phyloP scores from a whole-genome alignment of 1,140 invertebrate genomes.

The Saccostrea cuccullata region DNA sequence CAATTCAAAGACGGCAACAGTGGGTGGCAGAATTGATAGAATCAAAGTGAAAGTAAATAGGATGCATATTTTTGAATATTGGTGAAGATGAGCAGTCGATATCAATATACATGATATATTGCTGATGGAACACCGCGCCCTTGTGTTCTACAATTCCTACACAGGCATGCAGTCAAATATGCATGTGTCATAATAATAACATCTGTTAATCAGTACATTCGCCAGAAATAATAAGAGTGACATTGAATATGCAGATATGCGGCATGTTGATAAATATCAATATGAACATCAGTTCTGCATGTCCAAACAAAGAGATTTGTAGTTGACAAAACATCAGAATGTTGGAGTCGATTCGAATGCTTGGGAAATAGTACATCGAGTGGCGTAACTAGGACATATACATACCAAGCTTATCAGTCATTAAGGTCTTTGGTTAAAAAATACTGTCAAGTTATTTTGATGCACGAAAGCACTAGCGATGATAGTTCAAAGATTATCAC shows the following conservation, averaged over 20 bases:
- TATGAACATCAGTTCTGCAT: not conserved
- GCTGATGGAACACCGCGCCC: not conserved
- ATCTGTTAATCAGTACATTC: not conserved
- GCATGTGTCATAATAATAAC: slow-evolving; percentile 20
- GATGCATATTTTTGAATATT: not conserved
- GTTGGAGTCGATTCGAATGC: not conserved
- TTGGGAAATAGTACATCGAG: not conserved
- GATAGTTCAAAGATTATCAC: too few species aligned
- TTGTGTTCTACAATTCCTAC: not conserved
- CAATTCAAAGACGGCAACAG: not conserved
- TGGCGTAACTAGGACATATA: too few species aligned
- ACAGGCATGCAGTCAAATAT: not conserved
- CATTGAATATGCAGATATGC: not conserved
- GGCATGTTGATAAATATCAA: not conserved
- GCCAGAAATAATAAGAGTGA: slow-evolving; percentile 7
- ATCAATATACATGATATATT: not conserved
- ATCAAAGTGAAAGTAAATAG: not conserved
- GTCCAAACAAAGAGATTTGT: not conserved
- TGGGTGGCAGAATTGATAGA: not conserved
- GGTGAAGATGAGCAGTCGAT: not conserved
- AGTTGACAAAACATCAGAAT: not conserved
- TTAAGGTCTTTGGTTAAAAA: too few species aligned
- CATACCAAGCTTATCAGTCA: too few species aligned
- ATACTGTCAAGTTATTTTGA: too few species aligned
- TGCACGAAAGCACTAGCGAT: too few species aligned